A percentile compares a stretch with the other conserved stretches of the same genome.
phyloP scores from a whole-genome alignment of 2,113 vertebrate genomes.

The Sturnus vulgaris region DNA sequence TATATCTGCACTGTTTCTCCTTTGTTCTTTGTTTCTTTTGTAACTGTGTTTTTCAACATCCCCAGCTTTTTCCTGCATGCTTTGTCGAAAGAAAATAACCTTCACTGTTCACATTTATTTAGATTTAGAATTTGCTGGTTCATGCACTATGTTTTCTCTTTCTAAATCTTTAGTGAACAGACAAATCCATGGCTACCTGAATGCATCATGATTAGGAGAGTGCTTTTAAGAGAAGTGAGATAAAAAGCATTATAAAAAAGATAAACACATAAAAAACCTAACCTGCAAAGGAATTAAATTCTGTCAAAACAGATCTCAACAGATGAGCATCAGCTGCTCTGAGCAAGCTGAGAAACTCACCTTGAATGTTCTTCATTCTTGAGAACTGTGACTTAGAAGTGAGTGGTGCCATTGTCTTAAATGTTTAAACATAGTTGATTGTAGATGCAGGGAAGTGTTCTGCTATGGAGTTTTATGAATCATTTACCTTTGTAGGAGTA shows the following conservation, averaged over 20 bases:
- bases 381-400: not conserved
- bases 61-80: not conserved
- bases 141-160: not conserved
- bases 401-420: not conserved
- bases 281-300: not conserved
- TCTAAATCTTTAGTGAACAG: not conserved
- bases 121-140: not conserved
- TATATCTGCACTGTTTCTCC: not conserved
- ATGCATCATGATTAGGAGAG: not conserved
- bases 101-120: not conserved
- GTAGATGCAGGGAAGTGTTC: not conserved
- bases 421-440: not conserved
- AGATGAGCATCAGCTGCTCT: not conserved
- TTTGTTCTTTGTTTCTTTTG: not conserved
- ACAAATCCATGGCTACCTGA: not conserved
- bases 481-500: not conserved
- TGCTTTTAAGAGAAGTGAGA: not conserved
- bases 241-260: not conserved
- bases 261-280: not conserved
- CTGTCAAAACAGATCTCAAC: slow-evolving; percentile 10
- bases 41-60: not conserved
- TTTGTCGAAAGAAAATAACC: not conserved
- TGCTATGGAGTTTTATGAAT: not conserved
- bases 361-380: not conserved
- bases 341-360: not conserved